These are phyloP conservation scores for Cremastinae sp. DNA, from an alignment of 2,888 invertebrate genomes.

Conservation along the genomic window DNA sequence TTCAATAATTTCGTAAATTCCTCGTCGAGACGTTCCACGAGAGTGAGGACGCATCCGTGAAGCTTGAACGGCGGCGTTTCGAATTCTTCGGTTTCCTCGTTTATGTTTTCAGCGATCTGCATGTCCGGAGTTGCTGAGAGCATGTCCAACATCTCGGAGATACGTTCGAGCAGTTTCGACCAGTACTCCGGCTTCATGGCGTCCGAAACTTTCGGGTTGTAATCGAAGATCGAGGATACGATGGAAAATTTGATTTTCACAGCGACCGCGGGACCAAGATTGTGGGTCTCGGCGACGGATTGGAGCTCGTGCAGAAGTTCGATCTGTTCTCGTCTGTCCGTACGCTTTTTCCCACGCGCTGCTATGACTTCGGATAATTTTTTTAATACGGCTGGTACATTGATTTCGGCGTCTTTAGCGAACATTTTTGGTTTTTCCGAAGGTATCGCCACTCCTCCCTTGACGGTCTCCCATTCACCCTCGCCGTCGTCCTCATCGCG, in stretches of 20 bases:
- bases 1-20: constrained; percentile 98
- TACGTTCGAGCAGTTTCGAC: constrained; percentile 91
- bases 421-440: constrained; percentile 98
- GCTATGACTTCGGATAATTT: constrained; percentile 96
- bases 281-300: constrained; percentile 91
- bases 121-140: constrained; percentile 89
- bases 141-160: constrained; percentile 91
- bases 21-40: constrained; percentile 97
- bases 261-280: constrained; percentile 93
- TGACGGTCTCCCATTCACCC: constrained; percentile 95
- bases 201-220: constrained; percentile 98
- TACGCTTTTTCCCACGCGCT: constrained; percentile 96
- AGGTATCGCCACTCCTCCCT: constrained; percentile 91
- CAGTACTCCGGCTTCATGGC: constrained; percentile 99
- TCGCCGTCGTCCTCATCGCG: constrained; percentile 90
- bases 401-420: constrained; percentile 99
- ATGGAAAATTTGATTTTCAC: constrained; percentile 96
- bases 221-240: constrained; percentile 97
- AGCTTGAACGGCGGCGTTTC: constrained; percentile 87
- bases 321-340: constrained; percentile 97
- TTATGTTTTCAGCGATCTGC: constrained; percentile 90
- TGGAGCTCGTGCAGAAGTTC: constrained; percentile 95
- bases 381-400: constrained; percentile 93
- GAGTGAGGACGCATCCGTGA: constrained; percentile 95
- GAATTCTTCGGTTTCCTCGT: constrained; percentile 93